A percentile compares a stretch with the other conserved stretches of the same genome.
These are phyloP conservation scores for Drosophila picticornis DNA, from an alignment of 2,888 invertebrate genomes.

Conservation along the genomic window DNA sequence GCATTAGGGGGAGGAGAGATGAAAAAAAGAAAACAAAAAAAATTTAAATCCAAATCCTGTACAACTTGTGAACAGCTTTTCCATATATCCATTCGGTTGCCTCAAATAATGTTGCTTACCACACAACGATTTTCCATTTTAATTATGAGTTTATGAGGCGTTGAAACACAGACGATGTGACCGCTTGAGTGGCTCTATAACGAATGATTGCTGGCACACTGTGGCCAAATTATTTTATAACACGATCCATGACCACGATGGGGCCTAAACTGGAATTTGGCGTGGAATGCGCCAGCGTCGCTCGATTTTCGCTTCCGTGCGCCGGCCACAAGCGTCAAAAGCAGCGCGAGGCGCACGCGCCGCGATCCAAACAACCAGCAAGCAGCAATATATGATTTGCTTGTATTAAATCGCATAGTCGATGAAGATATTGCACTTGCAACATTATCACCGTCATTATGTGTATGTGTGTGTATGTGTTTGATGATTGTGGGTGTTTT, in stretches of 20 bases:
- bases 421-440: constrained; percentile 18
- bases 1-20: not conserved
- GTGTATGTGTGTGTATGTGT: constrained; percentile 5
- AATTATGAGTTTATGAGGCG: constrained; percentile 32
- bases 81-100: not conserved
- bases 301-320: constrained; percentile 68
- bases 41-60: not conserved
- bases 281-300: constrained; percentile 43
- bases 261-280: constrained; percentile 40
- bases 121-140: constrained; percentile 69
- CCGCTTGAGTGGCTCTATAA: constrained; percentile 50
- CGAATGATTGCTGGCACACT: constrained; percentile 70
- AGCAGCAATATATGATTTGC: constrained; percentile 50
- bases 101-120: constrained; percentile 47
- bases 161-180: constrained; percentile 51
- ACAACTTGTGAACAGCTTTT: not conserved
- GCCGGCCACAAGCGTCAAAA: constrained; percentile 23
- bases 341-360: constrained; percentile 57
- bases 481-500: constrained; percentile 49
- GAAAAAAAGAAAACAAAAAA: not conserved
- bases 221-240: constrained; percentile 75
- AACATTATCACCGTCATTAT: constrained; percentile 19
- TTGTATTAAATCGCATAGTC: constrained; percentile 26
- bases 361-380: constrained; percentile 41
- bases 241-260: constrained; percentile 35